phyloP scores from a whole-genome alignment of 2,888 invertebrate species.

The Amphipyra berbera region DNA sequence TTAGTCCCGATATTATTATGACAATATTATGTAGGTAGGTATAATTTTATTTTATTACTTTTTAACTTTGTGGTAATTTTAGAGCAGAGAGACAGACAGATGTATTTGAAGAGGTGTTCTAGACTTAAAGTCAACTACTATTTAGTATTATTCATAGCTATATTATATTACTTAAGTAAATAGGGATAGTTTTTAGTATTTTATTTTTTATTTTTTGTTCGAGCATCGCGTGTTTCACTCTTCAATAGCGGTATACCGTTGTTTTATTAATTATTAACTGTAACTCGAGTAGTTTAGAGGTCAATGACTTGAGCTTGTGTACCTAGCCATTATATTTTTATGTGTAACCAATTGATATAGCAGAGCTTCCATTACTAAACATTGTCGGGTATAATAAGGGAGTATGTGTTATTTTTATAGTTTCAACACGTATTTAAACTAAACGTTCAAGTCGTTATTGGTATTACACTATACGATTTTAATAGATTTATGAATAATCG shows the following conservation, averaged over 20 bases:
- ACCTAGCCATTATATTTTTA: constrained; percentile 71
- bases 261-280: constrained; percentile 84
- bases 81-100: no score
- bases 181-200: constrained; percentile 45
- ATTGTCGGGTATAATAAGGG: constrained; percentile 40
- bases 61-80: no score
- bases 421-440: constrained; percentile 24
- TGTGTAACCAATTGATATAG: constrained; percentile 69
- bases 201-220: constrained; percentile 45
- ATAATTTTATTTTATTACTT: no score
- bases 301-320: constrained; percentile 71
- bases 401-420: constrained; percentile 43
- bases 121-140: no score
- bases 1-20: no score
- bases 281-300: constrained; percentile 78
- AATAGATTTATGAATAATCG: constrained; percentile 45
- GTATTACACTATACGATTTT: constrained; percentile 17
- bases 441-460: constrained; percentile 33
- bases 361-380: constrained; percentile 47
- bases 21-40: no score
- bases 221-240: constrained; percentile 63
- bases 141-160: no score
- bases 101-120: no score
- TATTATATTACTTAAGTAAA: not conserved
- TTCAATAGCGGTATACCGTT: constrained; percentile 76